Evolutionary conservation across 2,113 vertebrate genomes (phyloP).

Genomic region (Passer montanus): DNA sequence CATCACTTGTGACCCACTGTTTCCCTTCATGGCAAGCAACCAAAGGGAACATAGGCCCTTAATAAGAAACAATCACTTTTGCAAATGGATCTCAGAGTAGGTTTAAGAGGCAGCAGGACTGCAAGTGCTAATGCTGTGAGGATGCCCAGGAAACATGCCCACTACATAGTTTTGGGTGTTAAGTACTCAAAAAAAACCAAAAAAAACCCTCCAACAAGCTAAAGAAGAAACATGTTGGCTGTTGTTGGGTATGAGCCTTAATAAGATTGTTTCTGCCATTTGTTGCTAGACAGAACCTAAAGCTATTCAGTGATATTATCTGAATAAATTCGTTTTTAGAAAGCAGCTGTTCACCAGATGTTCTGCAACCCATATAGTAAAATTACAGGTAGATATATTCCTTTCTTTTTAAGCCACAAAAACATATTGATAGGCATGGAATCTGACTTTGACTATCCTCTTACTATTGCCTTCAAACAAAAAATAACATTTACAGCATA

Average conservation of each 20-base stretch:
- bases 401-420: neutral
- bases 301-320: slow-evolving; percentile 30
- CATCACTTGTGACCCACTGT: slow-evolving; percentile 10
- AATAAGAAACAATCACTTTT: slow-evolving; percentile 30
- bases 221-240: neutral
- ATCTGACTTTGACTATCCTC: neutral
- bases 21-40: neutral
- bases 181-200: neutral
- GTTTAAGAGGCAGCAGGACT: neutral
- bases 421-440: neutral
- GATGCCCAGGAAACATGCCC: neutral
- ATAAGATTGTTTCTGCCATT: neutral
- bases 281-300: slow-evolving; percentile 39
- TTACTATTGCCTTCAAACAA: neutral
- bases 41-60: neutral
- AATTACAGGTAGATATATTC: slow-evolving; percentile 6
- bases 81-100: neutral
- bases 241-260: neutral
- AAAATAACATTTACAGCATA: neutral
- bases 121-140: neutral
- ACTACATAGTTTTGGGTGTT: slow-evolving; percentile 4
- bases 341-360: slow-evolving; percentile 60
- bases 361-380: neutral
- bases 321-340: neutral
- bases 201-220: neutral